These are phyloP conservation scores for Pseudomyrmex gracilis DNA, from an alignment of 1,140 invertebrate genomes.

Conservation along the genomic window DNA sequence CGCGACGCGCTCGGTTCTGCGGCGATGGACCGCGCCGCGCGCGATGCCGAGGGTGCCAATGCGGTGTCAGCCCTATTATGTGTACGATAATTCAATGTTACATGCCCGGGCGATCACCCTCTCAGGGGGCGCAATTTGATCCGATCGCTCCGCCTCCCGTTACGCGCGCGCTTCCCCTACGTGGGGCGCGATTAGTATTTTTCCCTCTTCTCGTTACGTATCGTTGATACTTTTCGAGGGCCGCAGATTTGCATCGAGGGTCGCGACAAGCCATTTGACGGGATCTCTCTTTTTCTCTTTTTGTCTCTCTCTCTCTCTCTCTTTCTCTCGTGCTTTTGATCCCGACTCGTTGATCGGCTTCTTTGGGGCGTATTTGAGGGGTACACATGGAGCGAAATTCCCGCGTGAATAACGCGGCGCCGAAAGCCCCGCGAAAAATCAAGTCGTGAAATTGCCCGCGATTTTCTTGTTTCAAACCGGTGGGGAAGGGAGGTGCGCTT, in stretches of 20 bases:
- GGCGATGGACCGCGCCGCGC: constrained; percentile 50
- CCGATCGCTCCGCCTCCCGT: constrained; percentile 3
- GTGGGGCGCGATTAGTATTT: too few relatives aligned
- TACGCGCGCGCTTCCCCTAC: too few relatives aligned
- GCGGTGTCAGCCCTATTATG: constrained; percentile 75
- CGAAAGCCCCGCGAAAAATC: constrained; percentile 27
- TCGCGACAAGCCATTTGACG: too few relatives aligned
- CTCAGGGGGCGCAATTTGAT: constrained; percentile 32
- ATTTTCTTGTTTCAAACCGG: constrained; percentile 26
- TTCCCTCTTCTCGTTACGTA: too few relatives aligned
- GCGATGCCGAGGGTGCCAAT: constrained; percentile 64
- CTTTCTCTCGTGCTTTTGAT: background rate
- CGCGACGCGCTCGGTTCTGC: constrained; percentile 41
- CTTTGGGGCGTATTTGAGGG: background rate
- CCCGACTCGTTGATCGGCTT: background rate
- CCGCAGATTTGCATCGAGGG: too few relatives aligned
- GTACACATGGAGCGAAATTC: background rate
- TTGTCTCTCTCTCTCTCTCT: background rate
- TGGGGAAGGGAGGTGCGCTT: background rate
- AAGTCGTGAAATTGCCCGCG: background rate
- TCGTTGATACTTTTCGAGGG: too few relatives aligned
- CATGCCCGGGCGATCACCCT: constrained; percentile 44
- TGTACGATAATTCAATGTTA: constrained; percentile 74
- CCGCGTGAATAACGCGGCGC: background rate
- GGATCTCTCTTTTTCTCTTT: background rate